Base-by-base conservation (phyloP, 2,113 vertebrate species). In the Azemiops feae region DNA sequence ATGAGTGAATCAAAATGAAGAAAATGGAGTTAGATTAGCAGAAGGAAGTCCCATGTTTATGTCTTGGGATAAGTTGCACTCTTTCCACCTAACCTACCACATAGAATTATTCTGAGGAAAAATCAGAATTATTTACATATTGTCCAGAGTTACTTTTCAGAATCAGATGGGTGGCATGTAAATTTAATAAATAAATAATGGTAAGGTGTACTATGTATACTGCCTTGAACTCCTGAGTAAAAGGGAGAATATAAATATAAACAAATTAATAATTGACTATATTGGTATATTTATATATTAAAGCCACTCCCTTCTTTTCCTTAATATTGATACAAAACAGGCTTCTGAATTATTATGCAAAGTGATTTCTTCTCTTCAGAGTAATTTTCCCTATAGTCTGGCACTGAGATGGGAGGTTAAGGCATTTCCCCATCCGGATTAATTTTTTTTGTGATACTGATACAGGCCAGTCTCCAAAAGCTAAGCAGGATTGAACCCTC, bases 1-100 rank as follows among this genome's bases (percentile, higher is more conserved):
- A 58, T 34, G 53, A 89, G 30, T 4, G 39, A 0, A 0, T 27
- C 22, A n/a, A 18, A 54, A 16, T 0, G 0, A 18, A 0, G 6
- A 39, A 16, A 39, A 39, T 39, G 18, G n/a, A 81, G 18, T 39
- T 81, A 16, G 69, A 81, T 39, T 39, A 81, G n/a, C 69, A 81
- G 69, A 5, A 39, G 6, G n/a, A 39, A 39, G 34, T 39, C 34
- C 34, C 69, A 81, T 39, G 69, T 39, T 81, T 81, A 18, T 39
- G 2, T 81, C 34, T 81, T 81, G 39, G 34, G n/a, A 39, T 39
- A 81, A 39, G 6, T 39, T 20, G 18, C 64, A 74, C n/a, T 39
- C 34, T 81, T 81, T 39, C 34, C 2, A 81, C 34, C 16, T 34
- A 81, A 39, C 34, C 69, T 81, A 20, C 69, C n/a, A 34, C 34